Evolutionary conservation across 1,140 invertebrate species (phyloP), one percentile per base, ranked within the genome.

Genomic region (Pseudomyrmex gracilis): DNA sequence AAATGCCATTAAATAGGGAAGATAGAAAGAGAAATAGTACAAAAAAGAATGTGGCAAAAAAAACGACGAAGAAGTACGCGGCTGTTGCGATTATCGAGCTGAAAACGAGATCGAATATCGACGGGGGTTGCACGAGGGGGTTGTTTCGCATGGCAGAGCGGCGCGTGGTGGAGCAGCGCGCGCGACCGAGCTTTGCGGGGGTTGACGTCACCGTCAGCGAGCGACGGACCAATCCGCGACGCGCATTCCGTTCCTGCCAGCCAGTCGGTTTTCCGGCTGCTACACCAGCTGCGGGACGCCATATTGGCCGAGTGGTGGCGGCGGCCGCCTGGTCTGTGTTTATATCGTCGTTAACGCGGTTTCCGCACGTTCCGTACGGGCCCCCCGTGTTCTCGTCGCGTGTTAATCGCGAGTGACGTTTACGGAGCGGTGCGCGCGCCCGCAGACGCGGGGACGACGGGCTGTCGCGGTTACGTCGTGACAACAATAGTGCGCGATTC

Each of bases 261-360:
- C 85, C 86, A 91, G 91, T 89, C 88, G 90, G 90, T 92, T 91
- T 91, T 89, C 91, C 92, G 91, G 90, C 91, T 93, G 91, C 89
- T 88, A 90, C 89, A 90, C 85, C 86, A 82, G 73, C 34, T 34
- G 90, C 85, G 92, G 85, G 92, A 91, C 92, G 92, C 92, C 92
- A 92, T 93, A 93, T 92, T 93, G 85, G 86, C 87, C 85, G 82
- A 88, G 87, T 87, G 88, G 85, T 88, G 89, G 91, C 85, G 85
- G 85, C 51, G 85, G 87, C 91, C 92, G 92, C 93, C 92, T 93
- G 34, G 91, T 90, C 90, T 92, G 87, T 87, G 90, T 89, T 87
- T 88, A 76, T 74, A 74, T 74, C 47, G 70, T 77, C 43, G 86
- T 88, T 85, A 34, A 82, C 80, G 80, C 49, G 83, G 82, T 87